Evolutionary conservation across 2,888 invertebrate species (phyloP), one percentile per base, ranked within the genome.

Genomic region (Tetragnatha montana): DNA sequence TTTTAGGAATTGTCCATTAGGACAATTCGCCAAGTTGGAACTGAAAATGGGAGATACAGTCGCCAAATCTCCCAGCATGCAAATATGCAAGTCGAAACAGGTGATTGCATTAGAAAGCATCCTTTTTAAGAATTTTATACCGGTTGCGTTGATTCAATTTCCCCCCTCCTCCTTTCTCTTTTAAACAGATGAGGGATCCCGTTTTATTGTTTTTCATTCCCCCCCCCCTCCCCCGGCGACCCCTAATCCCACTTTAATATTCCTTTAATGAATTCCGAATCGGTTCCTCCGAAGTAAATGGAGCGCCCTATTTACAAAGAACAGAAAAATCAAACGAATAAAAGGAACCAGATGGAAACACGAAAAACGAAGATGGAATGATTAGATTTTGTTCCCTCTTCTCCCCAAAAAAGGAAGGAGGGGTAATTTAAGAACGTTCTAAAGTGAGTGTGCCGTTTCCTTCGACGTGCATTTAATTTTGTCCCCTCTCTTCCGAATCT

Each of bases 251-350:
- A 84, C 84, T 89, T 89, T 89, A 89, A 89, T 89, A 89, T 89
- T 89, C 88, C 73, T 84, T 89, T 89, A 89, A 89, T 89, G 88
- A 89, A 89, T 89, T 89, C 84, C 69, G 84, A 89, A 89, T 89
- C 88, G 88, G 88, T 88, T 71, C 71, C 78, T 51, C 35, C 49
- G 78, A 60, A 50, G 85, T 78, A 81, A 89, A 89, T 89, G 81
- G 78, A 76, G 75, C 85, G 76, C 22, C 68, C 85, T 89, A 89
- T 89, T 89, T 89, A 85, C 89, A 71, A 89, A 35, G 73, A 89
- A 76, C 75, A 79, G 80, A 89, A 88, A 79, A 81, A 75, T 71
- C 78, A 82, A 78, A 75, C 10, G 71, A 71, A 35, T 19, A 22
- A 80, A 47, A 79, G 68, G 86, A 69, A 17, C 60, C 71, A 79